phyloP scores from a whole-genome alignment of 2,888 invertebrate genomes.

The Caenorhabditis angaria region DNA sequence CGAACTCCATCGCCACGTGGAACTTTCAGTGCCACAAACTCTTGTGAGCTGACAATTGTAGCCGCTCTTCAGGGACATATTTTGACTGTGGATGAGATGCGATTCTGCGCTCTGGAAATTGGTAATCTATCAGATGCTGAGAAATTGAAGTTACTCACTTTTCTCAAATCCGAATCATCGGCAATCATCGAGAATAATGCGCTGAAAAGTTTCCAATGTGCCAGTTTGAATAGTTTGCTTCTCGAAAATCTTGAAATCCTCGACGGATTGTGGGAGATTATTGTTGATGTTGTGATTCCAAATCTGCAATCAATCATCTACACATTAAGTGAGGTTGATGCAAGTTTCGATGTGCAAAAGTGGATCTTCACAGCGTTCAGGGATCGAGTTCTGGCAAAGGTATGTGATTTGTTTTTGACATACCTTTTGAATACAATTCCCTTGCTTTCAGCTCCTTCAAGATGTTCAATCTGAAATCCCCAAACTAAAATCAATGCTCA shows the following conservation, averaged over 20 bases:
- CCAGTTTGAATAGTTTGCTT: constrained; percentile 26
- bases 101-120: constrained; percentile 32
- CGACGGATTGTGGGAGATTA: constrained; percentile 34
- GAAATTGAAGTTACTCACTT: constrained; percentile 26
- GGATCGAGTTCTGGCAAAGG: constrained; percentile 49
- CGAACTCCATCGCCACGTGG: constrained; percentile 30
- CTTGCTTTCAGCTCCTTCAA: constrained; percentile 39
- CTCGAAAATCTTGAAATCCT: constrained; percentile 19
- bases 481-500: constrained; percentile 45
- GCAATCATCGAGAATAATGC: constrained; percentile 52
- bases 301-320: constrained; percentile 46
- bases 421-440: no score
- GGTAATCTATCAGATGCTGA: constrained; percentile 13
- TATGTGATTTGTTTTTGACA: constrained; percentile 8
- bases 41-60: constrained; percentile 31
- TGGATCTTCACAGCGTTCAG: constrained; percentile 49
- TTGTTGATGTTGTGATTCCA: constrained; percentile 40
- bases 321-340: constrained; percentile 35
- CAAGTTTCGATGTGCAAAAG: constrained; percentile 43
- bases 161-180: constrained; percentile 38
- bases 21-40: constrained; percentile 29
- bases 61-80: constrained; percentile 34
- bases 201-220: constrained; percentile 45
- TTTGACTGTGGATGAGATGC: constrained; percentile 32
- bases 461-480: constrained; percentile 26